Evolutionary conservation across 2,797 vertebrate species (phyloP), one percentile per base, ranked within the genome.

Genomic region (Varecia variegata): DNA sequence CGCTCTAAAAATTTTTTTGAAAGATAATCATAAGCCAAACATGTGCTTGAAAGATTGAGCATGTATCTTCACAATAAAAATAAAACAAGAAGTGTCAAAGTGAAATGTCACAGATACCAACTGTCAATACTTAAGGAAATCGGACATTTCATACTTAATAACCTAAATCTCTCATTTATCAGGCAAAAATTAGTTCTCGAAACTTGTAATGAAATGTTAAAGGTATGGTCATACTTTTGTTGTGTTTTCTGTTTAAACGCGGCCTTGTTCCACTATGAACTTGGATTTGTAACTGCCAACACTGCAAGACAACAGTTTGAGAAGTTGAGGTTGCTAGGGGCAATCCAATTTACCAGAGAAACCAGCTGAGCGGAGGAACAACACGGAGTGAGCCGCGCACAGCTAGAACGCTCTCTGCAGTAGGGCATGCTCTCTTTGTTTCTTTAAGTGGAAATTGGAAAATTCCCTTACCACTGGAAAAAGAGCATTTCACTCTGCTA

Each of bases 331-430:
- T 81, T 96, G 92, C 83, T 74, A 45, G 76, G 70, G 74, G 74
- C 47, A 54, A 86, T 81, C 35, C 84, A 85, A 73, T 90, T 94
- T 88, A 67, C 87, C 93, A 77, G 40, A 76, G 89, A 93, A 91
- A 81, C 82, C 65, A 68, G 80, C 68, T 54, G 40, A 94, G 74
- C 2, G 0, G 2, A 10, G 43, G 23, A 80, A 32, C 40, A 81
- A 40, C 20, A 6, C 0, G 0, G 20, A 62, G 27, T 1, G 35
- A 84, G 40, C 52, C 52, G 47, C 65, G 54, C 71, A 11, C 54
- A 25, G 81, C 10, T 13, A 47, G 76, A 54, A 47, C 0, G 32
- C 25, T 76, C 13, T 81, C 65, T n/a, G 32, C 18, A 20, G 58
- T 90, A 79, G 73, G 71, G 35, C 89, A 77, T 2, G 21, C 45